Conservation (phyloP, 2,113 vertebrate genomes). For the Osmerus mordax region DNA sequence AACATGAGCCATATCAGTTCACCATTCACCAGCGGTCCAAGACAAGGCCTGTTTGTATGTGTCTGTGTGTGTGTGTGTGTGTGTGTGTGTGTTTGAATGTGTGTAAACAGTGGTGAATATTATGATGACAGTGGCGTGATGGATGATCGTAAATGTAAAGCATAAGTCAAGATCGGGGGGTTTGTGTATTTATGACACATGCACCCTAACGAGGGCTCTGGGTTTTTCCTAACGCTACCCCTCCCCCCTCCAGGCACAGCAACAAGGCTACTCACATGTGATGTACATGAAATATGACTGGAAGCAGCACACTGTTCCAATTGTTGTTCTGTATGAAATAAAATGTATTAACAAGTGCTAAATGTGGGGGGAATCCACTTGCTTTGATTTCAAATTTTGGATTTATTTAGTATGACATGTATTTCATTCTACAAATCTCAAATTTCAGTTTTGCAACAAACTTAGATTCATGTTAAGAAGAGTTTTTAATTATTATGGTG, state of each 20-base stretch:
- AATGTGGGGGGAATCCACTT: no score
- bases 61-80: no score
- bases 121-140: constrained; percentile 56
- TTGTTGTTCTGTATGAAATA: constrained; percentile 45
- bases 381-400: no score
- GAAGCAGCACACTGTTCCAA: constrained; percentile 59
- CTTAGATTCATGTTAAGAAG: no score
- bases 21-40: constrained; percentile 39
- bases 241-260: constrained; percentile 45
- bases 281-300: constrained; percentile 69
- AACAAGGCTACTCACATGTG: constrained; percentile 53
- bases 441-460: no score
- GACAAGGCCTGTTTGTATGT: constrained; percentile 30
- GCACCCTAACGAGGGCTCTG: constrained; percentile 68
- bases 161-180: constrained; percentile 64
- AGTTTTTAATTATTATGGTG: no score
- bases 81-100: no score
- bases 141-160: constrained; percentile 65
- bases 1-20: constrained; percentile 39
- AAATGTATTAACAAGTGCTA: no score
- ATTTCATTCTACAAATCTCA: no score
- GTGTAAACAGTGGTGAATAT: constrained; percentile 41
- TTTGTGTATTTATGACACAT: constrained; percentile 67
- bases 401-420: no score
- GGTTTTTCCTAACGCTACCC: constrained; percentile 51